Evolutionary conservation across 30 jellyfish, hydroid and myxozoan species (phyloP).

Genomic region (Hydractinia echinata): DNA sequence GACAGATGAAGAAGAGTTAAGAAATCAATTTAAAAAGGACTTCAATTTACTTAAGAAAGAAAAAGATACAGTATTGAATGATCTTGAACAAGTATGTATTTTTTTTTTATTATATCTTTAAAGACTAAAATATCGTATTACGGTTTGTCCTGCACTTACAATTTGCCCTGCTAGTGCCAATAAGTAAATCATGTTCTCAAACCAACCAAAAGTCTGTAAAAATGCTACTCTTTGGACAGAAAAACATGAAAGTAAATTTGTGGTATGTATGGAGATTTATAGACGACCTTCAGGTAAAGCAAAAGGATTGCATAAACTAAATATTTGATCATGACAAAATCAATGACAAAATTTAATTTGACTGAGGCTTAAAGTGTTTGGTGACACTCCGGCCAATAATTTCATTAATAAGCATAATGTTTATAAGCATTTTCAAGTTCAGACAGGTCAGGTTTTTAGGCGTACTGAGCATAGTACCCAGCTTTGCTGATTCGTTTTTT

Average conservation of each 20-base stretch:
- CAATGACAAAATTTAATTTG: too few species aligned
- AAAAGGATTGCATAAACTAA: too few species aligned
- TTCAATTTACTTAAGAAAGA: constrained; percentile 20
- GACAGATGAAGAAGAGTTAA: constrained; percentile 27
- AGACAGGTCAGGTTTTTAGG: too few species aligned
- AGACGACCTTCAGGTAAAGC: too few species aligned
- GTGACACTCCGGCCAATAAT: too few species aligned
- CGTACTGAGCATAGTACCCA: too few species aligned
- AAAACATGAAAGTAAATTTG: not conserved
- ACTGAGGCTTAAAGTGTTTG: too few species aligned
- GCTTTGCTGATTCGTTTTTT: too few species aligned
- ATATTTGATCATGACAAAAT: too few species aligned
- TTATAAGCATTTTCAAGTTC: too few species aligned
- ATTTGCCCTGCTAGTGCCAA: not conserved
- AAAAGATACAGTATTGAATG: constrained; percentile 2
- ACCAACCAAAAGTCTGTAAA: not conserved
- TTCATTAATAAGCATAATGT: too few species aligned
- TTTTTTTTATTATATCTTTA: not conserved
- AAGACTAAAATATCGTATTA: not conserved
- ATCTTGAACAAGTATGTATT: constrained; percentile 19
- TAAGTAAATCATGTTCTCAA: not conserved
- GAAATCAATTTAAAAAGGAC: constrained; percentile 23
- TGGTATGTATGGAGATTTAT: not conserved
- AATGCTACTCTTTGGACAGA: not conserved
- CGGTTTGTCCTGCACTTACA: not conserved